Base-by-base conservation (phyloP, 2,888 invertebrate genomes). In the Gnatocerus cornutus region DNA sequence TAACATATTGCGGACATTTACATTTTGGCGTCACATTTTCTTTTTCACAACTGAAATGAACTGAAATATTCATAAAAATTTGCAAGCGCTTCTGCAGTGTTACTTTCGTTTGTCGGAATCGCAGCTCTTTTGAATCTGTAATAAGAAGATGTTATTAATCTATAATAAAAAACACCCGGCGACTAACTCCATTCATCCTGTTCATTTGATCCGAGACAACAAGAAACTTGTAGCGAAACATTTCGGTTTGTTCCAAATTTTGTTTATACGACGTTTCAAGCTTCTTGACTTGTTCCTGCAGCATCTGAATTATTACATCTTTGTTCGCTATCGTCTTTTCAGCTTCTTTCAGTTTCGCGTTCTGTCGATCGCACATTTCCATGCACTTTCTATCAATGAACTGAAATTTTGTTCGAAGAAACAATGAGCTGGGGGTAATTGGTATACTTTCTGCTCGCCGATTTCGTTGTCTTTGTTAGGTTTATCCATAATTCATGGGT, bases 211-310 rank as follows among this genome's bases (percentile, higher is more conserved):
- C 61, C 1, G 53, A 41, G n/a, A 76, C 73, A 7, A 67, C 14
- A 30, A 66, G 71, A 55, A 78, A 79, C 58, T 79, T 76, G 27
- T 71, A 72, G 14, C 77, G 72, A 5, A 80, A 62, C 37, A 75
- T 69, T 71, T 81, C 79, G 1, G 72, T 76, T 6, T 79, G 76
- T 37, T 75, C 74, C 21, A 80, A 68, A 33, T 74, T 73, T 41
- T 74, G 70, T 69, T 78, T 77, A 61, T 79, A 80, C 12, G 71
- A 65, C 12, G 73, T 72, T 65, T 80, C 78, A 52, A 77, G 71
- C 69, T 73, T 75, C 61, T 76, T 73, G 16, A 80, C 64, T 64
- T 79, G 81, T 1, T 71, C 50, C 58, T 79, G 76, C 12, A 81
- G 67, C 69, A 77, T 72, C n/a, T 63, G 56, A 10, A 81, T 79